Base-by-base conservation (phyloP, 1,140 invertebrate species). In the Brachionus asplanchnoidis region DNA sequence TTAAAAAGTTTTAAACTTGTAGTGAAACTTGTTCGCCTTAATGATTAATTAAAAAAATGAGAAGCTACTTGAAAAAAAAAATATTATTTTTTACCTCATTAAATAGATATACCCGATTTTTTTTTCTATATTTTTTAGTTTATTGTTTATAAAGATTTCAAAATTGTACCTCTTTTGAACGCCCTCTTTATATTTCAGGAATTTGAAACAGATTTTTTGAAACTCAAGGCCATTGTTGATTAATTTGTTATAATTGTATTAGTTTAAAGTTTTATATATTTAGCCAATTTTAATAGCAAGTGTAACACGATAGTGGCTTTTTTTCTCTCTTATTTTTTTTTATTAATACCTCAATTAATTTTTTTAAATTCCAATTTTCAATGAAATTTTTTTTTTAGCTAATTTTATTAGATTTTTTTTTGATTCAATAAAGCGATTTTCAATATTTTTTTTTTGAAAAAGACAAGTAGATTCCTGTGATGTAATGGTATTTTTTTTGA, bases 351-450 rank as follows among this genome's bases (percentile, higher is more conserved):
- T 73, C 68, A 73, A 73, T 73, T n/a, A 73, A 73, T 42, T 73
- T 73, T 73, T 40, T 73, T 73, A 40, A 73, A 73, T 73, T 73
- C 68, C 68, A 73, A 40, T n/a, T 73, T 73, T 73, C 32, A 40
- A 40, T 40, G n/a, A 73, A 73, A 73, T 36, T 36, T 11, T 40
- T n/a, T 73, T 73, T 40, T n/a, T 73, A 73, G 8, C 28, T 20
- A 40, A 73, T 40, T 73, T 32, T 32, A 68, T 68, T 68, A 68
- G 26, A 68, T 68, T 32, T 28, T 32, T 73, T 73, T 73, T 73
- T 73, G 28, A 40, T 40, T 73, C n/a, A 73, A 73, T 73, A 73
- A 73, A 73, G 68, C 68, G 32, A 40, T 36, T 73, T 73, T 40
- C 6, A 73, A 40, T 40, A 73, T 36, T 73, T 73, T 73, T 73